Evolutionary conservation across 2,888 invertebrate species (phyloP), one percentile per base, ranked within the genome.

Genomic region (Artemia sp.): DNA sequence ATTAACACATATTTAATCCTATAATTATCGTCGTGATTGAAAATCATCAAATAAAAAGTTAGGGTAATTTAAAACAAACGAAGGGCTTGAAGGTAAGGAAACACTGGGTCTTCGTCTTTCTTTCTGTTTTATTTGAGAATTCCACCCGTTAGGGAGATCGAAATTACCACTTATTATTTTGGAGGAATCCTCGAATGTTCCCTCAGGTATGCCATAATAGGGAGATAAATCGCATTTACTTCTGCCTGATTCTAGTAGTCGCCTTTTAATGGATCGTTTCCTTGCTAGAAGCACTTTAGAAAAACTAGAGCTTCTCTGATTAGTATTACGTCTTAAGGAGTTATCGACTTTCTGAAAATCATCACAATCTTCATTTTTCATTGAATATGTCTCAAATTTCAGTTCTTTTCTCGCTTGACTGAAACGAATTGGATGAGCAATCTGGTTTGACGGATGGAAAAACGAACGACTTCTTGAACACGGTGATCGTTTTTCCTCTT

Each of bases 261-360:
- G 64, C n/a, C 64, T n/a, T 58, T 58, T 58, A 58, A 58, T 58
- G 14, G 64, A 58, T 24, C 64, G 64, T 24, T 58, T 58, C 64
- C 64, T 12, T 10, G 64, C 64, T 9, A 58, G 64, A 10, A 58
- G 64, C 24, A 58, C 64, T 58, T 58, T 58, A 24, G 64, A 58
- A 58, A 58, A 58, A 58, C 64, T 58, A 8, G 64, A 58, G 9
- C 64, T 58, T 8, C 64, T n/a, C 24, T 58, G 64, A 10, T 24
- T 58, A 19, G n/a, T n/a, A 10, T 19, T 24, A 58, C 64, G 64
- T 24, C 24, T 58, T 8, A n/a, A 24, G 9, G 12, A 58, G 9
- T 19, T 8, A 8, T 58, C 8, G 6, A 38, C 38, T 38, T 38
- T 38, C 38, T 38, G 38, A 38, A 38, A 38, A 38, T 38, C 38